Base-by-base conservation (phyloP, 2,888 invertebrate species). In the Tenthredo livida region DNA sequence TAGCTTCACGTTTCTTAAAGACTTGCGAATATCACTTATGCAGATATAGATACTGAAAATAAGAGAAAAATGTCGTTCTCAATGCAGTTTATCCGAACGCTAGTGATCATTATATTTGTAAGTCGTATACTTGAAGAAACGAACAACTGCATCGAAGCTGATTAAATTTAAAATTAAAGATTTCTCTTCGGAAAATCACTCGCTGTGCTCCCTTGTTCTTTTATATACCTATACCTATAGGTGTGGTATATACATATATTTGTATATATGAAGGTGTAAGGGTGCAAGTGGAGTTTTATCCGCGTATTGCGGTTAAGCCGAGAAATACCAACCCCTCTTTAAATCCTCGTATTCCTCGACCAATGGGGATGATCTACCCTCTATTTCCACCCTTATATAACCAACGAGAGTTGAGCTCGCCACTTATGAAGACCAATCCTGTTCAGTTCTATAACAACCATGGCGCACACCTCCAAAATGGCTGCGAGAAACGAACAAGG, bases 381-480 rank as follows among this genome's bases (percentile, higher is more conserved):
- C 65, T 37, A 61, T 37, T 83, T 67, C 70, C 29, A 83, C 86
- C 85, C 65, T 54, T 87, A 85, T 85, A 85, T 84, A 85, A 86
- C 87, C 84, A 7, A 29, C 85, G 86, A 85, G 90, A 89, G 90
- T 89, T 89, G 85, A 85, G 84, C 15, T 70, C 84, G 84, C 77
- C 88, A 86, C 89, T 87, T 88, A 88, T 86, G 85, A 84, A 87
- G 86, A 86, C 89, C 90, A 91, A 90, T 90, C 85, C 85, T 15
- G 29, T 85, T 65, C 77, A 75, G 77, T 82, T 78, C 75, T 40
- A 87, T 87, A 87, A 88, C 88, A 87, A 86, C 84, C 85, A 87
- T 87, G 86, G 87, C 87, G 91, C 90, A 87, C 92, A 92, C 91
- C 93, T 91, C 90, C 92, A 93, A 93, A 93, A 93, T 93, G 93